phyloP scores from a whole-genome alignment of 2,113 vertebrate species.

The Desmodus rotundus region DNA sequence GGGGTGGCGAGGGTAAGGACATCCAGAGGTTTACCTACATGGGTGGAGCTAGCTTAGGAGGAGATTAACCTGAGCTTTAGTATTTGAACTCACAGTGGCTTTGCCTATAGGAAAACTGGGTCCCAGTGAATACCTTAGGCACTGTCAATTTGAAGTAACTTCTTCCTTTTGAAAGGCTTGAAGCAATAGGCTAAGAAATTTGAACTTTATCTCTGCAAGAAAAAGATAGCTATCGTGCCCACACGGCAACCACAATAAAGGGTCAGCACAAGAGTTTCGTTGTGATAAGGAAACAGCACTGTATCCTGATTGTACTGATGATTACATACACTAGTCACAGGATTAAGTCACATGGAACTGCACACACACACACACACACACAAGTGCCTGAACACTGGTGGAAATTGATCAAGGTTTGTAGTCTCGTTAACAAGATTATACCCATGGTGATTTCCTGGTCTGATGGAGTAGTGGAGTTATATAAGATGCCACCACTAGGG shows the following conservation, averaged over 20 bases:
- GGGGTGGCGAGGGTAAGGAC: neutral
- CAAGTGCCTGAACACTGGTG: neutral
- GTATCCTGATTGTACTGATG: neutral
- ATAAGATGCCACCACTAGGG: neutral
- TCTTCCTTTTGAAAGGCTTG: neutral
- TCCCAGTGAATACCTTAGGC: neutral
- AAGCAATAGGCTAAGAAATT: neutral
- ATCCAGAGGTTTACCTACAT: neutral
- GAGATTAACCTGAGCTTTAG: neutral
- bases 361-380: neutral
- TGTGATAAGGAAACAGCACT: too few species aligned
- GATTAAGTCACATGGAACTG: neutral
- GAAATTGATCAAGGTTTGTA: neutral
- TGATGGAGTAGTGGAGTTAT: neutral
- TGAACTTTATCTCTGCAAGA: neutral
- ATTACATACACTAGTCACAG: neutral
- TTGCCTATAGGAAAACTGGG: neutral
- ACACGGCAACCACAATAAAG: neutral
- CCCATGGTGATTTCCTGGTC: neutral
- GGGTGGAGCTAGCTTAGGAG: neutral
- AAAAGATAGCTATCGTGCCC: neutral
- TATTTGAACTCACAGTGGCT: neutral
- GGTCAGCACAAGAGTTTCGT: neutral
- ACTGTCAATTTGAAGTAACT: neutral
- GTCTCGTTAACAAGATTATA: neutral